These are phyloP conservation scores for Eurystomus gularis DNA, from an alignment of 2,113 vertebrate genomes.

Conservation along the genomic window DNA sequence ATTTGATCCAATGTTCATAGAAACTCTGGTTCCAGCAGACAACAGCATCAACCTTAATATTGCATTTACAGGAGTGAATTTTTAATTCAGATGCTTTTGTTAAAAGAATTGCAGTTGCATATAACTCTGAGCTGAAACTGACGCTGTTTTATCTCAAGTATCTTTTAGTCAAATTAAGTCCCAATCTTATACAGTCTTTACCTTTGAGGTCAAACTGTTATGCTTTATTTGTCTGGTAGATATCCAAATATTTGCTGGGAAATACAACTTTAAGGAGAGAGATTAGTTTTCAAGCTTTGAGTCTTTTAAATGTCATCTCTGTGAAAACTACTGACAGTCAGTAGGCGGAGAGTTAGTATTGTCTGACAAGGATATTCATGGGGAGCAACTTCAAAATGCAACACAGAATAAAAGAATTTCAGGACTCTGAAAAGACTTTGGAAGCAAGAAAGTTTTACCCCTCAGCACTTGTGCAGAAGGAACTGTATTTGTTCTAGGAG, in stretches of 20 bases:
- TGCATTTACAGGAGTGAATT: neutral
- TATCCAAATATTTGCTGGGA: conserved; percentile 52
- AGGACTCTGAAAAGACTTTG: conserved; percentile 21
- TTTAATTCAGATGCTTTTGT: neutral
- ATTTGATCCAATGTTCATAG: neutral
- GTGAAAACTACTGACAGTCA: conserved; percentile 55
- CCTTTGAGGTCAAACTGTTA: neutral
- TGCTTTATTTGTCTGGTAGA: conserved; percentile 13
- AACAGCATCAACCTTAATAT: neutral
- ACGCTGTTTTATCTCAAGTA: neutral
- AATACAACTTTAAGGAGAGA: conserved; percentile 44
- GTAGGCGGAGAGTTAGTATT: conserved; percentile 55
- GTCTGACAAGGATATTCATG: conserved; percentile 58
- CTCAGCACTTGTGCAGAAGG: neutral
- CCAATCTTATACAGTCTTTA: neutral
- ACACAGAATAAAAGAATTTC: conserved; percentile 11
- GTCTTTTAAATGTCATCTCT: conserved; percentile 57
- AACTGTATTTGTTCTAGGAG: conserved; percentile 6
- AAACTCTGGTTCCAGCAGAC: neutral
- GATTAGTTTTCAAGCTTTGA: conserved; percentile 55
- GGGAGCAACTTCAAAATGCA: conserved; percentile 63
- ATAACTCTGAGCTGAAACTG: neutral
- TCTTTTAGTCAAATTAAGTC: conserved; percentile 24
- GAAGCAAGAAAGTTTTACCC: conserved; percentile 43
- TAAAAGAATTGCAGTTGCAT: neutral